Conservation (phyloP, 2,113 vertebrate genomes). For the Semnopithecus entellus region DNA sequence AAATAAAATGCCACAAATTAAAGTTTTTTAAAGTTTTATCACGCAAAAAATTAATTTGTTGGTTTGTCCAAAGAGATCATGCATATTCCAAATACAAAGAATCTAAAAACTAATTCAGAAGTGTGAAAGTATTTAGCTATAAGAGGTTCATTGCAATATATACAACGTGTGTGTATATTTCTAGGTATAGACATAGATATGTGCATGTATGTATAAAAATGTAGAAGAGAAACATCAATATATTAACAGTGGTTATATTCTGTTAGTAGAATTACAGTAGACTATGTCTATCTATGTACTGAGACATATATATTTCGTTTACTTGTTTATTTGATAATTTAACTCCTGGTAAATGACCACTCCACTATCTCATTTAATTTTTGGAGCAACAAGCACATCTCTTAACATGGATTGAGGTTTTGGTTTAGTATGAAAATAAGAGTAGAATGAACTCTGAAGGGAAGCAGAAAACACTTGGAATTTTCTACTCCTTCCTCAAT, state of each 20-base stretch:
- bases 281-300: not conserved
- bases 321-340: not conserved
- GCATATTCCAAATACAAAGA: not conserved
- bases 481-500: not conserved
- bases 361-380: not conserved
- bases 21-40: not conserved
- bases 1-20: not conserved
- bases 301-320: not conserved
- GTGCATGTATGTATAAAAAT: not conserved
- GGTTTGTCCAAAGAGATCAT: not conserved
- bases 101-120: constrained; percentile 1
- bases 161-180: not conserved
- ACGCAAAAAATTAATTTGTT: not conserved
- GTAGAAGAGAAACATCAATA: not conserved
- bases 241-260: not conserved
- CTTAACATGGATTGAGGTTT: not conserved
- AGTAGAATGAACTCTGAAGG: not conserved
- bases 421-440: not conserved
- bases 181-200: not conserved
- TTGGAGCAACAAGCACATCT: not conserved
- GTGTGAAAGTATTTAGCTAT: constrained; percentile 2
- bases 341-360: not conserved
- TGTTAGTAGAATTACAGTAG: not conserved
- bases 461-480: not conserved
- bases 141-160: not conserved